Percentiles rank a stretch among this genome's conserved stretches.
Conservation (phyloP, 2,113 vertebrate species). For the Hippocampus guttulatus region DNA sequence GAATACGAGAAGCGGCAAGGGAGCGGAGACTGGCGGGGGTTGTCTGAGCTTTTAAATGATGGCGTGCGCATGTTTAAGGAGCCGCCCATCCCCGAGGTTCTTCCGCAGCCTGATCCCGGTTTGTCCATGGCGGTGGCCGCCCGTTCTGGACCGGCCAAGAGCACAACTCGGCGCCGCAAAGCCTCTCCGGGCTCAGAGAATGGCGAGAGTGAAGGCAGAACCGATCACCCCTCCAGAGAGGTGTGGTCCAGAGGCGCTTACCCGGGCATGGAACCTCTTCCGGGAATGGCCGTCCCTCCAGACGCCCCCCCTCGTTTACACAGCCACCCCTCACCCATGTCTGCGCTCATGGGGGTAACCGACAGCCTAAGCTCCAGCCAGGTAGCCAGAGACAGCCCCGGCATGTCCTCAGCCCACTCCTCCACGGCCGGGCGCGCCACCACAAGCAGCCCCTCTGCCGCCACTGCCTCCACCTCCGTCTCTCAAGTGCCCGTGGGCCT, state of each 20-base stretch:
- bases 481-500: conserved; percentile 60
- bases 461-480: conserved; percentile 67
- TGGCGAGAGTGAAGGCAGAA: conserved; percentile 69
- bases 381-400: conserved; percentile 76
- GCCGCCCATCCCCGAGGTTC: conserved; percentile 71
- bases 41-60: conserved; percentile 81
- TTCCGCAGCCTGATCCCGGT: conserved; percentile 77
- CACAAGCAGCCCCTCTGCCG: conserved; percentile 75
- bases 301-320: conserved; percentile 65
- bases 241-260: conserved; percentile 68
- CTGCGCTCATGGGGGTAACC: conserved; percentile 82
- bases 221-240: conserved; percentile 68
- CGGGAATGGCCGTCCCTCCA: conserved; percentile 50
- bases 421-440: conserved; percentile 61
- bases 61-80: conserved; percentile 82
- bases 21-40: conserved; percentile 82
- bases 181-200: conserved; percentile 78
- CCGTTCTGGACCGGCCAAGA: conserved; percentile 53
- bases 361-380: conserved; percentile 77
- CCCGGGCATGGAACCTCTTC: conserved; percentile 56
- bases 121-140: conserved; percentile 63
- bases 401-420: conserved; percentile 64
- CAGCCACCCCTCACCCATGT: conserved; percentile 81
- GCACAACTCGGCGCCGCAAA: conserved; percentile 66
- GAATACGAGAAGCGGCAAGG: conserved; percentile 84